Evolutionary conservation across 2,888 invertebrate species (phyloP).

Genomic region (Watsonalla cultraria): DNA sequence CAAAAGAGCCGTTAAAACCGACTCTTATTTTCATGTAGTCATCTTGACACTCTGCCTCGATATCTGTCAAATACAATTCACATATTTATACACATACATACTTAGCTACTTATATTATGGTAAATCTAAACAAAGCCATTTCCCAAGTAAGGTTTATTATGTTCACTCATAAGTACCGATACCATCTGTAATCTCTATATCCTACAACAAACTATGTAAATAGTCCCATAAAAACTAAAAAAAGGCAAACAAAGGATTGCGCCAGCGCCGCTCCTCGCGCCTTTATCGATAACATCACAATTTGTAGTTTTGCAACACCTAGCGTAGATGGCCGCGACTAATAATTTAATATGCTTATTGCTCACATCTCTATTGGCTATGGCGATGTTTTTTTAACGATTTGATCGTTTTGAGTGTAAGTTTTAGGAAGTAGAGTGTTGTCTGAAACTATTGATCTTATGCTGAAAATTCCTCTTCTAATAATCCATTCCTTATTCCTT

Average conservation of each 20-base stretch:
- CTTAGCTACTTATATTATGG: neutral
- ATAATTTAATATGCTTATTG: neutral
- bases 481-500: too few relatives aligned
- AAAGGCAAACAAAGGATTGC: conserved; percentile 48
- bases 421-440: too few relatives aligned
- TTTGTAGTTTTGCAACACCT: conserved; percentile 29
- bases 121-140: conserved; percentile 7
- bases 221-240: conserved; percentile 39
- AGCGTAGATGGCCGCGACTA: neutral
- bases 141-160: conserved; percentile 1
- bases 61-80: conserved; percentile 79
- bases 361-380: too few relatives aligned
- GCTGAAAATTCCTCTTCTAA: too few relatives aligned
- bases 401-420: too few relatives aligned
- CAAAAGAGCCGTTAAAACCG: conserved; percentile 94
- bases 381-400: too few relatives aligned
- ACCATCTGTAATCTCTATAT: conserved; percentile 23
- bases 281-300: conserved; percentile 49
- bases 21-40: conserved; percentile 97
- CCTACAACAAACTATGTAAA: conserved; percentile 32
- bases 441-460: too few relatives aligned
- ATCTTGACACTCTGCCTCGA: conserved; percentile 96
- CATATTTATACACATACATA: too few relatives aligned
- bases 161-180: neutral
- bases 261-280: conserved; percentile 40